phyloP scores from a whole-genome alignment of 1,140 invertebrate species.

The Pectinophora gossypiella region DNA sequence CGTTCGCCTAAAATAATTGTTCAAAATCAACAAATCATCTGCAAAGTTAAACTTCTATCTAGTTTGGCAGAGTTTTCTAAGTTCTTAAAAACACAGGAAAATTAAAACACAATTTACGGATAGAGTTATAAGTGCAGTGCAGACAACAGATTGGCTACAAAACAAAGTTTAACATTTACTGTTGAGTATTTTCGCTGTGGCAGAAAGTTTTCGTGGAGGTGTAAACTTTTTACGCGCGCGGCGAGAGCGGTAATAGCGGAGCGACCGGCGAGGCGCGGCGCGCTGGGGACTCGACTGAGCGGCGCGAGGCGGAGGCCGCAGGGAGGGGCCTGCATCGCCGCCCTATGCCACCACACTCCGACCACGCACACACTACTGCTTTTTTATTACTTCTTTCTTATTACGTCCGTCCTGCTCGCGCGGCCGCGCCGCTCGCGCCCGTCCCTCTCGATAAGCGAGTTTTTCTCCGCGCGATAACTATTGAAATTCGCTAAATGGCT shows the following conservation, averaged over 20 bases:
- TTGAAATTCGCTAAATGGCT: constrained; percentile 74
- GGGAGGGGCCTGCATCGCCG: constrained; percentile 69
- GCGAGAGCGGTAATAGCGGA: constrained; percentile 32
- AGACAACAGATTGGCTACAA: background rate
- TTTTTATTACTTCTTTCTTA: constrained; percentile 73
- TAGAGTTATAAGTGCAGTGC: background rate
- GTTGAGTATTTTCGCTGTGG: constrained; percentile 31
- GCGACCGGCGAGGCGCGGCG: constrained; percentile 57
- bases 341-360: constrained; percentile 67
- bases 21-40: background rate
- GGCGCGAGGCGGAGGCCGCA: constrained; percentile 46
- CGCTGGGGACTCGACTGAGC: constrained; percentile 60
- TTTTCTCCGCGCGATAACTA: constrained; percentile 73
- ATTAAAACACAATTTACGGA: background rate
- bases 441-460: constrained; percentile 50
- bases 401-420: constrained; percentile 48
- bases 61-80: background rate
- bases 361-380: constrained; percentile 67
- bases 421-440: constrained; percentile 22
- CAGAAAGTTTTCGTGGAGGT: constrained; percentile 53
- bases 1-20: no score
- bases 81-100: background rate
- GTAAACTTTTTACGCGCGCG: constrained; percentile 68
- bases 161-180: constrained; percentile 12
- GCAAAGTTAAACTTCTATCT: background rate